These are phyloP conservation scores for Tyrophagus putrescentiae DNA, from an alignment of 1,140 invertebrate genomes.

Conservation along the genomic window DNA sequence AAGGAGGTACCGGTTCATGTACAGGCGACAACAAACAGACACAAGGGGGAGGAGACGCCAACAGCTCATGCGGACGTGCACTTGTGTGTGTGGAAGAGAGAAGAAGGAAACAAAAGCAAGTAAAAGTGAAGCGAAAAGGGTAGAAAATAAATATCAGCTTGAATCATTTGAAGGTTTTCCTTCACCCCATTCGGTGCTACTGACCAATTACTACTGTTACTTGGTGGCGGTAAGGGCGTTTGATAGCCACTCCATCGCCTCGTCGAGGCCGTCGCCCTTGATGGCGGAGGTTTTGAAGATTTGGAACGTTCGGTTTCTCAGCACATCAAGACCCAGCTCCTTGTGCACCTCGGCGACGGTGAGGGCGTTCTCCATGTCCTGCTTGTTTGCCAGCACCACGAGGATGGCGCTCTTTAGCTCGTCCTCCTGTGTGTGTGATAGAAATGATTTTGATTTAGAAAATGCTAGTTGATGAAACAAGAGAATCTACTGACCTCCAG, in stretches of 20 bases:
- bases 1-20: too few species aligned
- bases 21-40: background rate
- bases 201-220: too few species aligned
- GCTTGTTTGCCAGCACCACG: constrained; percentile 97
- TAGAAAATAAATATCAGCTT: background rate
- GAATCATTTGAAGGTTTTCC: too few species aligned
- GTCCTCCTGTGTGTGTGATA: constrained; percentile 75
- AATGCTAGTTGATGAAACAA: constrained; percentile 1
- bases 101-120: background rate
- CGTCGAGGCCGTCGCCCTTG: constrained; percentile 93
- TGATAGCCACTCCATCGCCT: constrained; percentile 87
- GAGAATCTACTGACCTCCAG: constrained; percentile 18
- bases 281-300: constrained; percentile 98
- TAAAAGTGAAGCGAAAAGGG: background rate
- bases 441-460: constrained; percentile 22
- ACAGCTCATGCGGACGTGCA: background rate
- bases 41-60: background rate
- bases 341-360: constrained; percentile 91
- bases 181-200: too few species aligned
- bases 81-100: too few species aligned
- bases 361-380: constrained; percentile 89
- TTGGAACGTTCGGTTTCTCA: constrained; percentile 96
- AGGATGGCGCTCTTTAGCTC: constrained; percentile 86
- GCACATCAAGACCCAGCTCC: constrained; percentile 76
- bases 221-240: constrained; percentile 8